Conservation (phyloP, 2,888 invertebrate species). For the Acanthosepion lycidas region DNA sequence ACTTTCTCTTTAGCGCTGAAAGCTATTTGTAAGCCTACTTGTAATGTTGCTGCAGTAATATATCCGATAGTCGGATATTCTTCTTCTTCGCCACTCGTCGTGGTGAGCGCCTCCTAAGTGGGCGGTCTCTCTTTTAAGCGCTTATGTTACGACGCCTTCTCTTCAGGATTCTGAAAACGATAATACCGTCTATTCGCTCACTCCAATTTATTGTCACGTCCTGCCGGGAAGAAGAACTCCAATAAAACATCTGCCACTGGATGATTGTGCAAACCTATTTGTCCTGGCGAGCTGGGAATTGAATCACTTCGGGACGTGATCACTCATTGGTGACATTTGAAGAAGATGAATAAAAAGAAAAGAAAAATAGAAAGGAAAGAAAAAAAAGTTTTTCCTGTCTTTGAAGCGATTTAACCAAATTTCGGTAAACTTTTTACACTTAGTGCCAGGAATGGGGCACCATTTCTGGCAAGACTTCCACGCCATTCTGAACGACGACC, state of each 20-base stretch:
- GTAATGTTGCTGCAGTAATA: not conserved
- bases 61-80: not conserved
- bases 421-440: not conserved
- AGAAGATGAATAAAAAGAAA: not conserved
- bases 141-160: not conserved
- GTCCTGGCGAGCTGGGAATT: constrained; percentile 3
- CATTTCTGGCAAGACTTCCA: not conserved
- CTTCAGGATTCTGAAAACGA: constrained; percentile 1
- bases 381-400: not conserved
- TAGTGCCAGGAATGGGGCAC: not conserved
- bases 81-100: not conserved
- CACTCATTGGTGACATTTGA: constrained; percentile 13
- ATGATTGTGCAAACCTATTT: constrained; percentile 33
- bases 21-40: not conserved
- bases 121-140: not conserved
- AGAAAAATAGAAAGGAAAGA: not conserved
- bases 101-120: not conserved
- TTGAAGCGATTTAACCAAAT: not conserved
- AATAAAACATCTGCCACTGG: constrained; percentile 1
- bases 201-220: constrained; percentile 33
- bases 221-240: not conserved
- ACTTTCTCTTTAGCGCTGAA: not conserved
- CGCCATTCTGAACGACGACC: not conserved
- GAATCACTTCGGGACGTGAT: constrained; percentile 12
- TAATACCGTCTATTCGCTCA: not conserved